Evolutionary conservation across 2,888 invertebrate species (phyloP).

Genomic region (Agapetus fuscipes): DNA sequence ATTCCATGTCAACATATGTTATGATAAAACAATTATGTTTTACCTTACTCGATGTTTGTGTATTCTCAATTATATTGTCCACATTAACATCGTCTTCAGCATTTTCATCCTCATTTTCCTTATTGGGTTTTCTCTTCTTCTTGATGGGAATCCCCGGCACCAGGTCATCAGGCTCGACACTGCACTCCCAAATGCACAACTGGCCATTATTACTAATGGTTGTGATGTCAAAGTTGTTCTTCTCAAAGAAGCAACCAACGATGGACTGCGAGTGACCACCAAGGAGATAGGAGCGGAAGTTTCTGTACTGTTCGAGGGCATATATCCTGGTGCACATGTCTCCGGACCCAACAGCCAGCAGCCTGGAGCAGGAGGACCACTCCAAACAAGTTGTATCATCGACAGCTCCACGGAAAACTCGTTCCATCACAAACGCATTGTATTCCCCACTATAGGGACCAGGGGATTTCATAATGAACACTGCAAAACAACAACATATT

Average conservation of each 20-base stretch:
- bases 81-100: slow-evolving; percentile 59
- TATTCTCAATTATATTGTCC: slow-evolving; percentile 47
- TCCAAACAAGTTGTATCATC: slow-evolving; percentile 81
- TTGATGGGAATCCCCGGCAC: slow-evolving; percentile 44
- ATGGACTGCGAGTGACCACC: slow-evolving; percentile 81
- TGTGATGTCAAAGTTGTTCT: slow-evolving; percentile 72
- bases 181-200: slow-evolving; percentile 79
- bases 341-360: slow-evolving; percentile 82
- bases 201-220: slow-evolving; percentile 79
- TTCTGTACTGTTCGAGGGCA: slow-evolving; percentile 61
- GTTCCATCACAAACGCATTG: slow-evolving; percentile 79
- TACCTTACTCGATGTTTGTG: slow-evolving; percentile 27
- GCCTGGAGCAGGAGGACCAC: slow-evolving; percentile 88
- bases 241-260: slow-evolving; percentile 81
- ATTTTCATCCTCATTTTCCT: slow-evolving; percentile 41
- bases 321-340: slow-evolving; percentile 84
- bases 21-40: background rate
- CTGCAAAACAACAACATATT: slow-evolving; percentile 30
- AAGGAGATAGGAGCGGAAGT: slow-evolving; percentile 67
- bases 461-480: slow-evolving; percentile 80
- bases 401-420: slow-evolving; percentile 70
- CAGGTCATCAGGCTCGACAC: slow-evolving; percentile 60
- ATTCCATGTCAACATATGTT: too few relatives aligned
- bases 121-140: slow-evolving; percentile 33
- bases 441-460: slow-evolving; percentile 70